Conservation (phyloP, 2,888 invertebrate species). For the Stenchaetothrips biformis region DNA sequence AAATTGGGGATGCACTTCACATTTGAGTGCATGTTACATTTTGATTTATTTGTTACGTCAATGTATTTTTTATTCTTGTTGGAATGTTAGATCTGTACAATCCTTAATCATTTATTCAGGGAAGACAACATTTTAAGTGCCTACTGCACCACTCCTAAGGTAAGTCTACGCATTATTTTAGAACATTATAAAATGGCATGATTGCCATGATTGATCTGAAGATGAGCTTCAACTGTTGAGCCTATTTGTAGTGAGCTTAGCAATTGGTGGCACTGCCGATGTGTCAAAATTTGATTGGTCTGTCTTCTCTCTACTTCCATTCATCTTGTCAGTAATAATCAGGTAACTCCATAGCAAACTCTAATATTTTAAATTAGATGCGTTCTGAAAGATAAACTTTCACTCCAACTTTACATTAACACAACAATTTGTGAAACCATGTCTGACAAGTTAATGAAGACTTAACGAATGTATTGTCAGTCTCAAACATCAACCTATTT, state of each 20-base stretch:
- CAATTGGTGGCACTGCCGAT: not conserved
- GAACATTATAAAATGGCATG: conserved; percentile 33
- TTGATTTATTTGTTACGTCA: not conserved
- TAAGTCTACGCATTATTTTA: conserved; percentile 37
- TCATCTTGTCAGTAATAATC: not conserved
- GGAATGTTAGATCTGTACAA: too few species aligned
- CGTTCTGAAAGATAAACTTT: too few species aligned
- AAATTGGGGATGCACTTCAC: not conserved
- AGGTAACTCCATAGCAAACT: too few species aligned
- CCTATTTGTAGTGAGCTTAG: not conserved
- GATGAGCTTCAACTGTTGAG: not conserved
- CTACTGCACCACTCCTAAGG: conserved; percentile 43
- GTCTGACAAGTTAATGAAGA: too few species aligned
- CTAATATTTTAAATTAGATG: too few species aligned
- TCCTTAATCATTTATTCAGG: conserved; percentile 25
- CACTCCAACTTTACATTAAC: too few species aligned
- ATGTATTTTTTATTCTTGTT: not conserved
- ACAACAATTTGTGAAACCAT: too few species aligned
- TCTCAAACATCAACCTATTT: not conserved
- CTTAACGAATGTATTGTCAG: too few species aligned
- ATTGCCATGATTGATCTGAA: conserved; percentile 31
- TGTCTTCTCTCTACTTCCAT: not conserved
- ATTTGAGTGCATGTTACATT: not conserved
- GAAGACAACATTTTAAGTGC: conserved; percentile 1
- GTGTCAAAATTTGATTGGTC: not conserved